phyloP scores from a whole-genome alignment of 2,113 vertebrate genomes.

The Prietella phreatophila region DNA sequence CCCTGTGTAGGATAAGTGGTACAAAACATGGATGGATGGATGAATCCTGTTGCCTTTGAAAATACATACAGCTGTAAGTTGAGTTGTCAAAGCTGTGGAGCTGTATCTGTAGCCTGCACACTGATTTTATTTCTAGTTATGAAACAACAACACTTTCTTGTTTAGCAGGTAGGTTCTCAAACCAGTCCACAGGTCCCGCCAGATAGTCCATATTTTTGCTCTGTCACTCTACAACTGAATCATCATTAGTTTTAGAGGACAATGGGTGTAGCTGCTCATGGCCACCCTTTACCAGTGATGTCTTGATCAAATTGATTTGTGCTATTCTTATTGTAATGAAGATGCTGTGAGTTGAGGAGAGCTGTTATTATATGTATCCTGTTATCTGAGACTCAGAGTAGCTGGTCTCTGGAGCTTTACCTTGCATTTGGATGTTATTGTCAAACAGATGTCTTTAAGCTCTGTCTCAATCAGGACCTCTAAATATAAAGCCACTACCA shows the following conservation, averaged over 20 bases:
- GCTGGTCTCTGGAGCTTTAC: slow-evolving; percentile 7
- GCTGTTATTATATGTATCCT: slow-evolving; percentile 5
- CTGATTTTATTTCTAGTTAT: not conserved
- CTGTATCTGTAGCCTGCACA: not conserved
- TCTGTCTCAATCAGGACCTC: not conserved
- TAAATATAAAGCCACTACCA: not conserved
- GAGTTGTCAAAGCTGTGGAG: not conserved
- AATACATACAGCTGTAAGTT: not conserved
- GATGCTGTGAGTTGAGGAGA: not conserved
- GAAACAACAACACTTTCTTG: not conserved
- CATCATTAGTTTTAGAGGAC: not conserved
- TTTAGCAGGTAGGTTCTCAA: not conserved
- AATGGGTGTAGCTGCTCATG: not conserved
- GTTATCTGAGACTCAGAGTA: not conserved
- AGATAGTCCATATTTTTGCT: not conserved
- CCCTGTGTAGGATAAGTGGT: too few relatives aligned
- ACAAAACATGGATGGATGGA: too few relatives aligned
- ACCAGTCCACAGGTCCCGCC: not conserved
- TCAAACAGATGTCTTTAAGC: too few relatives aligned
- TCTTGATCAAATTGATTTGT: not conserved
- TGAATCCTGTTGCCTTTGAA: not conserved
- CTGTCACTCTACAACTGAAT: not conserved
- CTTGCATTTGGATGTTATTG: slow-evolving; percentile 7
- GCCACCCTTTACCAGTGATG: not conserved
- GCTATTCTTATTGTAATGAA: not conserved